Percentiles rank a stretch among this genome's conserved stretches.
Conservation (phyloP, 1,140 invertebrate genomes). For the Brachionus sp. region DNA sequence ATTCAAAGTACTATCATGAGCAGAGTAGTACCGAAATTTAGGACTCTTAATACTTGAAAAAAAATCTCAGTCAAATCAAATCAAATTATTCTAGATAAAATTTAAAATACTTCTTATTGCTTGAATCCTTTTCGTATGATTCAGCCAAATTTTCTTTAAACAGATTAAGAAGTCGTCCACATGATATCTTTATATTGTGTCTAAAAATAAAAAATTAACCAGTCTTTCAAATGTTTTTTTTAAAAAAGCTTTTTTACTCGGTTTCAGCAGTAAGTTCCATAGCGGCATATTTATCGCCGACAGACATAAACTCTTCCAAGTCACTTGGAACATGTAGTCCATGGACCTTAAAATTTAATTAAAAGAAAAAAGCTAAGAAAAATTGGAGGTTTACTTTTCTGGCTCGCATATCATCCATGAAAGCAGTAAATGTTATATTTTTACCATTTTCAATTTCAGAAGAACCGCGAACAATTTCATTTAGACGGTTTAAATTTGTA, state of each 20-base stretch:
- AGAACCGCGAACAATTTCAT: not conserved
- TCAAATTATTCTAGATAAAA: not conserved
- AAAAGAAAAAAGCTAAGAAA: not conserved
- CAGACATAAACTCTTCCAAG: not conserved
- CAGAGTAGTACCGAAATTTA: conserved; percentile 39
- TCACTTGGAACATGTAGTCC: conserved; percentile 14
- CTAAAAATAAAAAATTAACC: not conserved
- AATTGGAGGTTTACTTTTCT: not conserved
- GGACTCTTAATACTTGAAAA: not conserved
- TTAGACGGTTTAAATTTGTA: conserved; percentile 1
- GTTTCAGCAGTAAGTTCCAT: conserved; percentile 41
- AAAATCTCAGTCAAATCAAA: not conserved
- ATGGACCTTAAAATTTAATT: not conserved
- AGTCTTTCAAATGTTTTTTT: not conserved
- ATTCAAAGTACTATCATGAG: conserved; percentile 41
- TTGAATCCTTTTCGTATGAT: not conserved
- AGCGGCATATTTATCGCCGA: not conserved
- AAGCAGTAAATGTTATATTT: conserved; percentile 14
- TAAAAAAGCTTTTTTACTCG: not conserved
- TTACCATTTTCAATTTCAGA: conserved; percentile 8
- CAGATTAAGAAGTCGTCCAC: not conserved
- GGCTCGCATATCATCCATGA: conserved; percentile 33
- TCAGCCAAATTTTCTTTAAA: conserved; percentile 21
- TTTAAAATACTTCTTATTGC: not conserved
- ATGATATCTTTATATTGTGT: conserved; percentile 43